Evolutionary conservation across 2,797 vertebrate genomes (phyloP), one percentile per base, ranked within the genome.

Genomic region (Darevskia nairensis): DNA sequence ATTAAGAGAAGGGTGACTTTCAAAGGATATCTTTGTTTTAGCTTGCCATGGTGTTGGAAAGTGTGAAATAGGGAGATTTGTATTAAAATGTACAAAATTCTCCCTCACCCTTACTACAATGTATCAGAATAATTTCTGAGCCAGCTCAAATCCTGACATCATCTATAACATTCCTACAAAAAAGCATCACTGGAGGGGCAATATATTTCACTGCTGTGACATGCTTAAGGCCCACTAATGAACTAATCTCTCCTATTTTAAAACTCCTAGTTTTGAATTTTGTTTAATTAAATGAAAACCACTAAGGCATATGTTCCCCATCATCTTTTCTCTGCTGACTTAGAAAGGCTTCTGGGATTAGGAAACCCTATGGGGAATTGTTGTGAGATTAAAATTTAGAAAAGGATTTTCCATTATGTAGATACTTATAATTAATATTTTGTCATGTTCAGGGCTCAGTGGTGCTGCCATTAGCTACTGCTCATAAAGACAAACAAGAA

Each of bases 341-440:
- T 86, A 27, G 59, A 89, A 92, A 90, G 39, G n/a, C 35, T 90
- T 89, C 75, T 85, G 85, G 86, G 87, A 90, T 92, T 91, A 86
- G 10, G 32, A 91, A 85, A 85, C 44, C 46, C 76, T 89, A 84
- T 7, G 81, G 84, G 21, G 44, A n/a, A n/a, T 23, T 89, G 46
- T 71, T 72, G 82, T 83, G 35, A 88, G 87, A 84, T 4, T 76
- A 77, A n/a, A 91, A 80, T 87, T 84, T 89, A 66, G 80, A 90
- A 88, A 72, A 89, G 76, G 23, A 88, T 88, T 92, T 64, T 75
- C 75, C 80, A 80, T 85, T 74, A 39, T 55, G 4, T 80, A 87
- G 46, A 85, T 21, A 4, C 13, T 61, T 86, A 11, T 0, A 94
- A 88, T 61, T 85, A 88, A 59, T 46, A 86, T 6, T 27, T 74